These are phyloP conservation scores for Herpetotheres cachinnans DNA, from an alignment of 2,113 vertebrate genomes.

Conservation along the genomic window DNA sequence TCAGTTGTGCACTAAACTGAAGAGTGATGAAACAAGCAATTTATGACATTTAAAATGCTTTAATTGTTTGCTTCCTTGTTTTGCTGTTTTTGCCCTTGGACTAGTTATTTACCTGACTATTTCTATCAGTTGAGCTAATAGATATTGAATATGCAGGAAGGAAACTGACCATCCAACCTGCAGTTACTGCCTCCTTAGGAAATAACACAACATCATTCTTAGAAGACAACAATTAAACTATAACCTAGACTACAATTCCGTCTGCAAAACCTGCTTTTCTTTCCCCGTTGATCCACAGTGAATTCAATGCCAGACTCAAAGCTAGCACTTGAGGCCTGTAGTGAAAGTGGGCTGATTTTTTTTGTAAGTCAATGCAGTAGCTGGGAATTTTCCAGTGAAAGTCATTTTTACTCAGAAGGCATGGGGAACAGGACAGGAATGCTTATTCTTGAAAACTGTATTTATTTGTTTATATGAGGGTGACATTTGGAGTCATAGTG, in stretches of 20 bases:
- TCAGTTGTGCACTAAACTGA: background rate
- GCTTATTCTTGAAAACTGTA: background rate
- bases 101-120: background rate
- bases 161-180: background rate
- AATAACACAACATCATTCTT: background rate
- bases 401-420: background rate
- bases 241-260: background rate
- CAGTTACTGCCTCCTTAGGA: background rate
- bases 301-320: background rate
- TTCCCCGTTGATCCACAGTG: background rate
- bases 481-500: background rate
- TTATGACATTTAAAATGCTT: background rate
- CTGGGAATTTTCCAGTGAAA: background rate
- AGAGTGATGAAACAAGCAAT: background rate
- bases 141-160: background rate
- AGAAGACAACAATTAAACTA: background rate
- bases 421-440: background rate
- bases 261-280: background rate
- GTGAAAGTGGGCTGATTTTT: background rate
- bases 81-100: background rate
- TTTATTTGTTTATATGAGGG: background rate
- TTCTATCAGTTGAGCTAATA: background rate
- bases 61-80: background rate
- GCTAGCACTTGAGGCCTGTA: background rate
- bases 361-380: background rate